Evolutionary conservation across 2,888 invertebrate species (phyloP).

Genomic region (Temnothorax ravouxi): DNA sequence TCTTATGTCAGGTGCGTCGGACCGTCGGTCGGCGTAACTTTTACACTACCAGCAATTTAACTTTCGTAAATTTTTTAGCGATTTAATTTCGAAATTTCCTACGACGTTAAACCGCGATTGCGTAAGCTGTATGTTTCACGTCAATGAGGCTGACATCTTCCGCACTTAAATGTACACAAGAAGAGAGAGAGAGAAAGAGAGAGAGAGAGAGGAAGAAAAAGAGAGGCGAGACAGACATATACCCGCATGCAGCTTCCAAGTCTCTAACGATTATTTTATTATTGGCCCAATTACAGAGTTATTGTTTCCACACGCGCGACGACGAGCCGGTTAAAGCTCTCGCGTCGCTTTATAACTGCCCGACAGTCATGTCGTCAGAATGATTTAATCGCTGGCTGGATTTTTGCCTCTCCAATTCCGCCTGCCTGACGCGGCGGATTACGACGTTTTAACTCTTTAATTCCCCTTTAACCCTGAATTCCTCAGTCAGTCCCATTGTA

Average conservation of each 20-base stretch:
- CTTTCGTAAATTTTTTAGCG: not conserved
- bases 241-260: slow-evolving; percentile 64
- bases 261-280: slow-evolving; percentile 81
- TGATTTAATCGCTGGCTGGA: slow-evolving; percentile 71
- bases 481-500: not conserved
- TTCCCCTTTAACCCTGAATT: slow-evolving; percentile 41
- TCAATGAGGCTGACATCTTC: slow-evolving; percentile 4
- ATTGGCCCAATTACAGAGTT: slow-evolving; percentile 81
- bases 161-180: slow-evolving; percentile 1
- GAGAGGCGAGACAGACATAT: slow-evolving; percentile 12
- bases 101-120: slow-evolving; percentile 26
- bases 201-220: slow-evolving; percentile 22
- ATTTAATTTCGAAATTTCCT: slow-evolving; percentile 35
- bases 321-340: slow-evolving; percentile 74
- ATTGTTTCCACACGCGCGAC: slow-evolving; percentile 77
- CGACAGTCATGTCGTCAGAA: slow-evolving; percentile 56
- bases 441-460: slow-evolving; percentile 24
- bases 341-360: slow-evolving; percentile 53
- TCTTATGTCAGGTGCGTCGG: too few species aligned
- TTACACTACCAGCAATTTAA: not conserved
- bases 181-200: slow-evolving; percentile 11
- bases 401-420: slow-evolving; percentile 61
- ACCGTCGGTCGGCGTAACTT: too few species aligned
- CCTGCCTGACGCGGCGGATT: slow-evolving; percentile 16
- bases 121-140: slow-evolving; percentile 17